Evolutionary conservation across 2,888 invertebrate species (phyloP), one percentile per base, ranked within the genome.

Genomic region (Heliconius aoede): DNA sequence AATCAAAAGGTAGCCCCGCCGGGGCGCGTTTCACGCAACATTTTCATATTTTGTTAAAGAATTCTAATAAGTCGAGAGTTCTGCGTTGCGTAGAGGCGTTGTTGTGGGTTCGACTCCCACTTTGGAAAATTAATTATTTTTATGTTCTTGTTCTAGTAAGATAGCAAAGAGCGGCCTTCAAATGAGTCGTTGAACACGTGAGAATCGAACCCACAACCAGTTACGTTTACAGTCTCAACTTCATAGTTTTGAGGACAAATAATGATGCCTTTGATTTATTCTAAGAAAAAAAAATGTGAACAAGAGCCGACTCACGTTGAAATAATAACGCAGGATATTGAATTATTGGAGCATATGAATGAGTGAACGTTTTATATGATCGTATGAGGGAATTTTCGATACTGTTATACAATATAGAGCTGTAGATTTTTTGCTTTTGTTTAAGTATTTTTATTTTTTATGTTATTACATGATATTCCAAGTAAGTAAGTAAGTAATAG

Each of bases 1-100:
- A 89, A 92, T 92, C 91, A 90, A 85, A 89, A 64, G 36, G 86
- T 84, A 85, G 83, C 84, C 83, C 82, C 77, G 73, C 72, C 72
- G 77, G 82, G 87, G 85, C 86, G 82, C 83, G 84, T 87, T 88
- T 86, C 88, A 89, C 87, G 86, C 84, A 84, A 85, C 83, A 79
- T 81, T 83, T 80, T 76, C 81, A 80, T 80, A 83, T 84, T 81
- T 80, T 79, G 74, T 73, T 32, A 61, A 77, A 51, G 80, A 77
- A 78, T 78, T 80, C 77, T 82, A 80, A 82, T 82, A n/a, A 55
- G n/a, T 55, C 8, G n/a, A 21, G 21, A 55, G n/a, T 8, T 11
- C 11, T n/a, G 18, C 8, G 9, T n/a, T 55, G n/a, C n/a, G 55
- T 55, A 3, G n/a, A 21, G n/a, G 9, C 9, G 3, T n/a, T n/a